A percentile compares a stretch with the other conserved stretches of the same genome.
phyloP scores from a whole-genome alignment of 2,888 invertebrate species.

The Diarsia mendica region DNA sequence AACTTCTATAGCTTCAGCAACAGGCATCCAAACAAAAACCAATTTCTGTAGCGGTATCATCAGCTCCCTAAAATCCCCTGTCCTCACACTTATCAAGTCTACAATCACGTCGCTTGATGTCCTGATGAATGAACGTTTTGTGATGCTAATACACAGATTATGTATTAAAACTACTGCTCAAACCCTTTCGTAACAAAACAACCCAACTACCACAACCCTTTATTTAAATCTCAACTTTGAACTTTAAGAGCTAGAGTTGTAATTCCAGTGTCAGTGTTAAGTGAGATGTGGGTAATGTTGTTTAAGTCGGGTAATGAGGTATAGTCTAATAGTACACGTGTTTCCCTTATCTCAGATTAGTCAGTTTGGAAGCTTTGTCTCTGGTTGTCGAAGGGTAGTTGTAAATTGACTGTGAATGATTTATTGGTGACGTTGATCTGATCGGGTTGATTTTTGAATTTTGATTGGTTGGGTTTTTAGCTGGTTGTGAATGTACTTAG shows the following conservation, averaged over 20 bases:
- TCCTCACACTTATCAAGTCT: constrained; percentile 77
- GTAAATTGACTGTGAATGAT: constrained; percentile 87
- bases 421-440: constrained; percentile 78
- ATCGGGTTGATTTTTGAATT: constrained; percentile 64
- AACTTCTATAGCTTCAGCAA: background rate
- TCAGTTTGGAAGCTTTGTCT: constrained; percentile 69
- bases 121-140: constrained; percentile 89
- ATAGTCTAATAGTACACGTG: constrained; percentile 83
- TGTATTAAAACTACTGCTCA: constrained; percentile 81
- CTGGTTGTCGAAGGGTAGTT: constrained; percentile 73
- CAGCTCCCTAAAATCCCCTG: constrained; percentile 73
- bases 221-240: constrained; percentile 45
- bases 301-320: constrained; percentile 74
- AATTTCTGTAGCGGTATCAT: constrained; percentile 56
- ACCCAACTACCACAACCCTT: background rate
- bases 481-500: constrained; percentile 19
- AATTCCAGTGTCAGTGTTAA: background rate
- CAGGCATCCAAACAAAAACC: background rate
- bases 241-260: background rate
- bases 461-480: constrained; percentile 61
- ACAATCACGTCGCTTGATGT: constrained; percentile 83
- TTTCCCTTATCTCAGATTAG: constrained; percentile 83
- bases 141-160: constrained; percentile 86
- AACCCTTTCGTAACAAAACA: constrained; percentile 55
- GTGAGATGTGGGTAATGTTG: constrained; percentile 15